phyloP scores from a whole-genome alignment of 2,113 vertebrate species.

The Muscicapa adusta region DNA sequence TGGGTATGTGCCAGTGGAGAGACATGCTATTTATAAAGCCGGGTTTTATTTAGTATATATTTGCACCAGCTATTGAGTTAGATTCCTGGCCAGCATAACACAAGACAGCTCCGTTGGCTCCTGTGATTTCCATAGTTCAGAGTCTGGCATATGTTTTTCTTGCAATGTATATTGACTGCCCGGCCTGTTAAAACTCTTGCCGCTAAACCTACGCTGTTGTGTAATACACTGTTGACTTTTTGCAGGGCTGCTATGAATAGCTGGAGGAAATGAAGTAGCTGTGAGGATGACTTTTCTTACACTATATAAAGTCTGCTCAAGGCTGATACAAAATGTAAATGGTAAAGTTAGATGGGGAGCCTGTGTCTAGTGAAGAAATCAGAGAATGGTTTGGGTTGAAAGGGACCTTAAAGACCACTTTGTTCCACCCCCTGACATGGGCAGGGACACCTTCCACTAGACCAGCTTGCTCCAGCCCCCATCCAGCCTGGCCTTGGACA shows the following conservation, averaged over 20 bases:
- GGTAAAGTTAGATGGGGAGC: neutral
- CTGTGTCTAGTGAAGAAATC: neutral
- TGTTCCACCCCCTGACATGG: accelerated
- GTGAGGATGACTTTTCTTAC: conserved; percentile 4
- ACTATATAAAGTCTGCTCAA: neutral
- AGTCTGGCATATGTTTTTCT: conserved; percentile 44
- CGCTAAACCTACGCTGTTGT: neutral
- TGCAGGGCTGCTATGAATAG: conserved; percentile 45
- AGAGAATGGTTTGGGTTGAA: neutral
- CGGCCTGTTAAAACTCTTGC: conserved; percentile 23
- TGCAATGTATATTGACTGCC: conserved; percentile 43
- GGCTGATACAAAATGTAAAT: neutral
- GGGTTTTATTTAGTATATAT: conserved; percentile 31
- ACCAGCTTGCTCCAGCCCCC: neutral
- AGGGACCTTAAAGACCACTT: neutral
- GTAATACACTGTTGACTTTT: conserved; percentile 7
- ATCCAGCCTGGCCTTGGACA: neutral
- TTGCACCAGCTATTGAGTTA: conserved; percentile 32
- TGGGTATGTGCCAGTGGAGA: conserved; percentile 7
- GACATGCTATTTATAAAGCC: conserved; percentile 36
- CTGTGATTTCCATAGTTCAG: conserved; percentile 36
- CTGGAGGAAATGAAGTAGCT: conserved; percentile 22
- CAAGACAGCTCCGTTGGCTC: conserved; percentile 26
- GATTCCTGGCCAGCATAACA: conserved; percentile 33
- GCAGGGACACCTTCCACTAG: neutral